A percentile compares a stretch with the other conserved stretches of the same genome.
These are phyloP conservation scores for Nymphicus hollandicus DNA, from an alignment of 2,113 vertebrate genomes.

Conservation along the genomic window DNA sequence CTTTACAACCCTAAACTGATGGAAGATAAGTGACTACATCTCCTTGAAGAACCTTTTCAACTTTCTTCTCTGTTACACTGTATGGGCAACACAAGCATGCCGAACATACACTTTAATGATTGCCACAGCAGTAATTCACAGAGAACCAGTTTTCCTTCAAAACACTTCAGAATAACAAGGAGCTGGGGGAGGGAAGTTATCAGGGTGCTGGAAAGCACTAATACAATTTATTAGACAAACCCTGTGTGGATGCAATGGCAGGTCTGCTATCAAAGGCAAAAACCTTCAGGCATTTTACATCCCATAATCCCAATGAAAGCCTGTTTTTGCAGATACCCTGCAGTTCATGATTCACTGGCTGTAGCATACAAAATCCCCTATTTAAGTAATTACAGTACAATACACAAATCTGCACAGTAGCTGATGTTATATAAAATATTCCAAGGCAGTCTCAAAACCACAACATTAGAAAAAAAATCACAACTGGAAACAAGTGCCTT, in stretches of 20 bases:
- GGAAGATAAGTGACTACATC: neutral
- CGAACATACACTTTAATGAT: neutral
- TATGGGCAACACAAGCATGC: neutral
- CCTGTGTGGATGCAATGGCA: slow-evolving; percentile 54
- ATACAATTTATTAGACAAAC: slow-evolving; percentile 67
- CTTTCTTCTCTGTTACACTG: neutral
- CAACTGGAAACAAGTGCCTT: neutral
- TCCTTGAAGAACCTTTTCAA: neutral
- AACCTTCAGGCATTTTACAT: slow-evolving; percentile 69
- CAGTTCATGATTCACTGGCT: slow-evolving; percentile 71
- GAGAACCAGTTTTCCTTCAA: slow-evolving; percentile 32
- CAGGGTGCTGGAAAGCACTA: slow-evolving; percentile 42
- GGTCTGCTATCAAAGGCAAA: slow-evolving; percentile 67
- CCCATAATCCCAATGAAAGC: slow-evolving; percentile 71
- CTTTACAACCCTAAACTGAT: neutral
- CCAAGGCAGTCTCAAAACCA: slow-evolving; percentile 33
- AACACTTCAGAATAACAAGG: slow-evolving; percentile 20
- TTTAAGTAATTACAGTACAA: slow-evolving; percentile 72
- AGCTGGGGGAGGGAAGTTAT: slow-evolving; percentile 41
- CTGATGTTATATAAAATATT: slow-evolving; percentile 59
- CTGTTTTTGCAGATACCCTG: slow-evolving; percentile 68
- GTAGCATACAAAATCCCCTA: slow-evolving; percentile 69
- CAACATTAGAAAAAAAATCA: neutral
- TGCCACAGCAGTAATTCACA: neutral
- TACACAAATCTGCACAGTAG: slow-evolving; percentile 65